phyloP scores from a whole-genome alignment of 2,797 vertebrate genomes.

The Phalloptychus januarius region DNA sequence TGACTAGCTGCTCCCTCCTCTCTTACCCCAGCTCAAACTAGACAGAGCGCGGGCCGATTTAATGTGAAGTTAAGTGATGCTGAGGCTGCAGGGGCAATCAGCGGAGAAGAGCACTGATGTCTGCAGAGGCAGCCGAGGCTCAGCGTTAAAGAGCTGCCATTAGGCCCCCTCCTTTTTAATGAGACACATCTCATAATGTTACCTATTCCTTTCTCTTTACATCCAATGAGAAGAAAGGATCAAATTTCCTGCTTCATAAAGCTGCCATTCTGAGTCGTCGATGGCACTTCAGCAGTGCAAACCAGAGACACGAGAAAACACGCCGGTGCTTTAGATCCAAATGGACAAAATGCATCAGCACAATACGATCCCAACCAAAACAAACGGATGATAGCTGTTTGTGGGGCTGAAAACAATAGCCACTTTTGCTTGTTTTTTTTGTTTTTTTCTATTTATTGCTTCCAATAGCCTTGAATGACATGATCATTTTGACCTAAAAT shows the following conservation, averaged over 20 bases:
- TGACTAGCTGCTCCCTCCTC: conserved; percentile 61
- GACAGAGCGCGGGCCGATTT: conserved; percentile 64
- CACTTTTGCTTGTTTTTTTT: background rate
- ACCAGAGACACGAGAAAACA: conserved; percentile 34
- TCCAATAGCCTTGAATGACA: background rate
- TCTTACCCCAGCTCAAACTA: conserved; percentile 65
- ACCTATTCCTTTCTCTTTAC: conserved; percentile 67
- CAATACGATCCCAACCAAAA: conserved; percentile 44
- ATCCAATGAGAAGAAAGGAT: conserved; percentile 62
- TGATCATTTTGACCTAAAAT: background rate
- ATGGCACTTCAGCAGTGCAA: conserved; percentile 47
- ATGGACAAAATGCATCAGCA: conserved; percentile 43
- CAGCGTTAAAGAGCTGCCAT: conserved; percentile 74
- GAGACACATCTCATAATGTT: conserved; percentile 74
- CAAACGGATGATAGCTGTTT: conserved; percentile 18
- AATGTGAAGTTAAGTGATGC: conserved; percentile 80
- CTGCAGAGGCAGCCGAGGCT: conserved; percentile 67
- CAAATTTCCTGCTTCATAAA: conserved; percentile 60
- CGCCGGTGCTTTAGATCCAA: conserved; percentile 46
- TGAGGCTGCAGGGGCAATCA: conserved; percentile 76
- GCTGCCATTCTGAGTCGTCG: conserved; percentile 53
- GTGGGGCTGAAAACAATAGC: background rate
- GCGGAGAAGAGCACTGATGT: conserved; percentile 67
- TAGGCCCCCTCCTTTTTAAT: conserved; percentile 75
- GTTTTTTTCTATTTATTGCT: background rate